A percentile compares a stretch with the other conserved stretches of the same genome.
Conservation (phyloP, 1,140 invertebrate genomes). For the Euura saliciscinereae region DNA sequence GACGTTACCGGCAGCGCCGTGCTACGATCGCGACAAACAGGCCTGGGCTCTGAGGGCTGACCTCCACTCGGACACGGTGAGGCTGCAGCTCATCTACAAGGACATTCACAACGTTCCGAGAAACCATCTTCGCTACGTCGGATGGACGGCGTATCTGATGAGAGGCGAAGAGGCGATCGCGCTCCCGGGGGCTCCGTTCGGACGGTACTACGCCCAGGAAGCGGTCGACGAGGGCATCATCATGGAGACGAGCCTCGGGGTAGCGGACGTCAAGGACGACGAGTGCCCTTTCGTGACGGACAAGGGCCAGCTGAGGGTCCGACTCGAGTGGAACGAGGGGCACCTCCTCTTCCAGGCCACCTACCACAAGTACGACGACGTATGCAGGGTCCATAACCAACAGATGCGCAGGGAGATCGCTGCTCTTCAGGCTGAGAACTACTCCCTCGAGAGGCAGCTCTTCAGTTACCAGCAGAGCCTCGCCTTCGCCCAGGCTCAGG, state of each 20-base stretch:
- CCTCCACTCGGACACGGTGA: slow-evolving; percentile 78
- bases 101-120: slow-evolving; percentile 85
- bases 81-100: slow-evolving; percentile 81
- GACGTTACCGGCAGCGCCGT: slow-evolving; percentile 66
- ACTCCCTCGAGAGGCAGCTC: slow-evolving; percentile 82
- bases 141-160: slow-evolving; percentile 79
- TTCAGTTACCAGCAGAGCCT: slow-evolving; percentile 88
- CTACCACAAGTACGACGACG: slow-evolving; percentile 88
- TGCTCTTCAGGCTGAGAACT: slow-evolving; percentile 85
- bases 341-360: slow-evolving; percentile 84
- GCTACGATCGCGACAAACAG: slow-evolving; percentile 85
- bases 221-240: slow-evolving; percentile 82
- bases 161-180: slow-evolving; percentile 68
- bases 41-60: slow-evolving; percentile 84
- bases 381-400: slow-evolving; percentile 82
- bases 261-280: slow-evolving; percentile 81
- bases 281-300: slow-evolving; percentile 78
- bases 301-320: slow-evolving; percentile 77
- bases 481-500: slow-evolving; percentile 71
- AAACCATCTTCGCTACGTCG: slow-evolving; percentile 79
- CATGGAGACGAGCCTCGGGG: slow-evolving; percentile 81
- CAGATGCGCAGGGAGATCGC: slow-evolving; percentile 88
- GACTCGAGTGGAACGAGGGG: slow-evolving; percentile 87
- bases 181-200: slow-evolving; percentile 77
- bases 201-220: slow-evolving; percentile 86